These are phyloP conservation scores for Drosophila emarginata DNA, from an alignment of 2,888 invertebrate genomes.

Conservation along the genomic window DNA sequence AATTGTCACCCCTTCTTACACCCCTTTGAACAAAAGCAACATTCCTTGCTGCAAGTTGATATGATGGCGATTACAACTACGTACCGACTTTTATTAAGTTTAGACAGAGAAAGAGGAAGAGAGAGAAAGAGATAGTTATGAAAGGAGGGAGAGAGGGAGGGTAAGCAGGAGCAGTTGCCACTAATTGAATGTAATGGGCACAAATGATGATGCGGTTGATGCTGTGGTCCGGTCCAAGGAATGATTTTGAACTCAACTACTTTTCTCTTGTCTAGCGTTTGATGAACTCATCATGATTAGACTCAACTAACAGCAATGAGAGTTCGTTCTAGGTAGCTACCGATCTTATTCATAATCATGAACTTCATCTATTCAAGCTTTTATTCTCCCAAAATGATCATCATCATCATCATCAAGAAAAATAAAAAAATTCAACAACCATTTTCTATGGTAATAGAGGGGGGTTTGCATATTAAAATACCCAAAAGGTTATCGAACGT, in stretches of 20 bases:
- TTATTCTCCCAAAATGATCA: slow-evolving; percentile 37
- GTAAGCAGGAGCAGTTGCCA: slow-evolving; percentile 46
- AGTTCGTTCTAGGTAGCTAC: slow-evolving; percentile 56
- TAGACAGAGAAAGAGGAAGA: slow-evolving; percentile 49
- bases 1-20: slow-evolving; percentile 14
- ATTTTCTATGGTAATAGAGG: slow-evolving; percentile 6
- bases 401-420: slow-evolving; percentile 38
- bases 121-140: slow-evolving; percentile 56
- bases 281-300: slow-evolving; percentile 63
- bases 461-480: slow-evolving; percentile 73
- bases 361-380: slow-evolving; percentile 32
- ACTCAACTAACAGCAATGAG: slow-evolving; percentile 41
- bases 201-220: slow-evolving; percentile 59
- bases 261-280: slow-evolving; percentile 48
- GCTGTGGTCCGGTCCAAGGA: slow-evolving; percentile 37
- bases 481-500: slow-evolving; percentile 79
- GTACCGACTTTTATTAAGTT: slow-evolving; percentile 13
- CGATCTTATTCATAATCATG: slow-evolving; percentile 44
- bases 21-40: not conserved
- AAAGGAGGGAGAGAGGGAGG: slow-evolving; percentile 46
- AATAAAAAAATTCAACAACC: slow-evolving; percentile 13
- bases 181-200: slow-evolving; percentile 76
- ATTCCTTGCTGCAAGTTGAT: not conserved
- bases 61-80: slow-evolving; percentile 1
- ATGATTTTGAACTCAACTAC: slow-evolving; percentile 57